These are phyloP conservation scores for Anhinga rufa DNA, from an alignment of 2,113 vertebrate species.

Conservation along the genomic window DNA sequence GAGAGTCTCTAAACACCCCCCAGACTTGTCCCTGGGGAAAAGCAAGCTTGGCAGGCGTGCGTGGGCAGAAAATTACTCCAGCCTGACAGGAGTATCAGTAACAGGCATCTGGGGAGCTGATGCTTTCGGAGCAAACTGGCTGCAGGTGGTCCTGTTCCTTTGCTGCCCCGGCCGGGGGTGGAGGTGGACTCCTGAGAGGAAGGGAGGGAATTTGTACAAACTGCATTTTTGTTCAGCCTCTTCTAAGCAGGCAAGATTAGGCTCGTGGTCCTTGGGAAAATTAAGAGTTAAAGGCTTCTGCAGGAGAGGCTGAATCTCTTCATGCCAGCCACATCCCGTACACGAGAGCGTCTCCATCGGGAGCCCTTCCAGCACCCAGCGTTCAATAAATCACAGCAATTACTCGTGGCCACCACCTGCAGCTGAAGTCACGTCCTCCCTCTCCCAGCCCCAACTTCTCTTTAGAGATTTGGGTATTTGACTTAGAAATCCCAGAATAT, in stretches of 20 bases:
- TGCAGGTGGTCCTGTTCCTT: background rate
- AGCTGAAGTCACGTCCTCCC: background rate
- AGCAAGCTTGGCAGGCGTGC: rapidly evolving
- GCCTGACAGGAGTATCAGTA: too few species aligned
- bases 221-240: background rate
- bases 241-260: background rate
- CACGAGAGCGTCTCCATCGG: background rate
- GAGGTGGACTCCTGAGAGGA: background rate
- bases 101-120: background rate
- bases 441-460: background rate
- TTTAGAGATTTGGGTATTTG: background rate
- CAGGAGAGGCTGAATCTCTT: background rate
- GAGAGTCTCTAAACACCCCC: background rate
- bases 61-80: background rate
- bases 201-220: background rate
- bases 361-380: background rate
- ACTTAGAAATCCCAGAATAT: background rate
- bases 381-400: background rate
- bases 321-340: rapidly evolving
- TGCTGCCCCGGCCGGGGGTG: background rate
- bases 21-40: background rate
- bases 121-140: background rate
- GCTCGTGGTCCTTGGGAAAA: background rate
- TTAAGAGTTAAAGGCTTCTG: background rate
- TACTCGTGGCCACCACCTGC: background rate